Evolutionary conservation across 2,888 invertebrate species (phyloP).

Genomic region (Nephrotoma guestfalica): DNA sequence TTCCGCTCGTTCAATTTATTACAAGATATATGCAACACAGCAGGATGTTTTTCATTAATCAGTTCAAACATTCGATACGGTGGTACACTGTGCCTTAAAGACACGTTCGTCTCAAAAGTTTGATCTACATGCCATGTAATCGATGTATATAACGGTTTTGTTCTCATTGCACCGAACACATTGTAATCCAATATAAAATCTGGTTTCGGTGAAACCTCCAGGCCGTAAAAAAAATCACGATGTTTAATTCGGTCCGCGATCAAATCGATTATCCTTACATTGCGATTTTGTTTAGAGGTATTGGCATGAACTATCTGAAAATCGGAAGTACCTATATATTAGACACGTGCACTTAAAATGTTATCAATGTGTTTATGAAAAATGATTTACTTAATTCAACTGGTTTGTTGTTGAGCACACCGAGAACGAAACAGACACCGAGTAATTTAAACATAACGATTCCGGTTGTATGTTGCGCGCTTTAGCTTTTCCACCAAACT

Average conservation of each 20-base stretch:
- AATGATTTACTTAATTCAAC: neutral
- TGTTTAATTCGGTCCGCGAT: neutral
- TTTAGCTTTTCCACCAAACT: neutral
- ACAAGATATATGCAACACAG: neutral
- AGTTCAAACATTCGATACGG: neutral
- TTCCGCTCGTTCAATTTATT: neutral
- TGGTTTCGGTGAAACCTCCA: neutral
- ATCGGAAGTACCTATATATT: neutral
- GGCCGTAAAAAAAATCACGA: neutral
- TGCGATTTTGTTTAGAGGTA: neutral
- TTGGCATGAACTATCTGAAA: neutral
- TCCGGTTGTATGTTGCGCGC: neutral
- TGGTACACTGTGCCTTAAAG: neutral
- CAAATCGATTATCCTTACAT: neutral
- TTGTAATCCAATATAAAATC: neutral
- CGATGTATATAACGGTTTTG: neutral
- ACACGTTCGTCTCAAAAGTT: neutral
- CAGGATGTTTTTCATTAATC: neutral
- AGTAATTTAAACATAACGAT: neutral
- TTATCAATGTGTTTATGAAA: neutral
- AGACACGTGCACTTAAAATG: neutral
- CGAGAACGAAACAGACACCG: neutral
- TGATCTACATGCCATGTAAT: neutral
- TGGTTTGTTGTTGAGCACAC: neutral
- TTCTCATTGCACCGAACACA: neutral